Conservation (phyloP, 1,140 invertebrate species). For the Zeugodacus cucurbitae region DNA sequence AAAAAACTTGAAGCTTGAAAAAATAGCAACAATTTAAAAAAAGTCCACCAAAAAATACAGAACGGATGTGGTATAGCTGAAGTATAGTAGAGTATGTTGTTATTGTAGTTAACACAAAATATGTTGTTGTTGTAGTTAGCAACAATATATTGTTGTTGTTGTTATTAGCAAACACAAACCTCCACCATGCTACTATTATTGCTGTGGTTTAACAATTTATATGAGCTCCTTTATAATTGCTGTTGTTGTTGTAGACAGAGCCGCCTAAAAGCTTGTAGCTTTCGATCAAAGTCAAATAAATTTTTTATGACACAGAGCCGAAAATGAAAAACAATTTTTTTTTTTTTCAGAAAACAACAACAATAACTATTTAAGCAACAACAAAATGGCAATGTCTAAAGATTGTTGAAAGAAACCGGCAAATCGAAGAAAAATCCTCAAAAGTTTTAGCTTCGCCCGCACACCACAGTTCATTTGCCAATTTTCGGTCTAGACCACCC, state of each 20-base stretch:
- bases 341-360: not conserved
- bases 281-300: constrained; percentile 33
- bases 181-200: not conserved
- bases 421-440: not conserved
- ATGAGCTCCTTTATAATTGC: not conserved
- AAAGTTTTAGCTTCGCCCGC: not conserved
- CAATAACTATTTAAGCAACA: not conserved
- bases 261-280: not conserved
- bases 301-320: not conserved
- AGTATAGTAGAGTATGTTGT: not conserved
- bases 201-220: no score
- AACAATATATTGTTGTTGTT: not conserved
- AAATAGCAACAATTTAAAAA: not conserved
- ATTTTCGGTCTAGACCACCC: not conserved
- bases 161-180: not conserved
- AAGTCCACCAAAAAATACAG: not conserved
- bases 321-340: not conserved
- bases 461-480: not conserved
- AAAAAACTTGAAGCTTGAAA: no score
- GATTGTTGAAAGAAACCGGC: not conserved
- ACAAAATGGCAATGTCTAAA: not conserved
- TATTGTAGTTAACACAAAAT: not conserved
- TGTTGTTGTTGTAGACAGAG: not conserved
- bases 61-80: not conserved
- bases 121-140: not conserved